Base-by-base conservation (phyloP, 2,113 vertebrate genomes). In the Grammomys surdaster region DNA sequence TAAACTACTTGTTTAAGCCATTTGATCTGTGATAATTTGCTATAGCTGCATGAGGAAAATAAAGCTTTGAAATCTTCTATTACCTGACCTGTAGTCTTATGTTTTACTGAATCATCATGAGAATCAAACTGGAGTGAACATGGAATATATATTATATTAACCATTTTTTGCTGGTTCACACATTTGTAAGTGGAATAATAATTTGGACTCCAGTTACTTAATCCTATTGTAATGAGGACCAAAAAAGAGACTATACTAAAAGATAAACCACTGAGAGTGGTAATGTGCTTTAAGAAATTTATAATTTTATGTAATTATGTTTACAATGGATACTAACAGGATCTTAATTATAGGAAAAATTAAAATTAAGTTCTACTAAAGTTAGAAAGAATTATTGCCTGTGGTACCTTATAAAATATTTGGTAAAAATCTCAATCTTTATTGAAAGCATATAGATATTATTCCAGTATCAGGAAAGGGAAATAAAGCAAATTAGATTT, bases 301-400 rank as follows among this genome's bases (percentile, higher is more conserved):
- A 9, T 81, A 92, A 67, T 75, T 92, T 81, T 67, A 28, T 67
- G 16, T 65, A 87, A 91, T 78, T 81, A 9, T 72, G 60, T 63
- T 28, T 91, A 87, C 43, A 40, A 20, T 80, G 22, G 16, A 80
- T 63, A 81, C 63, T 40, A 73, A 75, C 24, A 87, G 28, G n/a
- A 80, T 87, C 54, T 90, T 56, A 93, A 81, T 80, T 13, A 13
- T 80, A 56, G 54, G 73, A 80, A 73, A 90, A 73, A 72, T n/a
- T 46, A 58, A 10, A 93, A 90, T 31, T 87, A 36, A 75, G 75
- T 58, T 86, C 9, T 51, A 84, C 40, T 58, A 76, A 85, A 33
- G 19, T 9, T 40, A 72, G 40, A 89, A 76, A 70, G 6, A 63
- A 93, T 67, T 77, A 78, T 54, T 60, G 43, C 70, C 9, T 85